Evolutionary conservation across 37 sponge, comb jelly and placozoan species (phyloP).

Genomic region (Halichondria panicea): DNA sequence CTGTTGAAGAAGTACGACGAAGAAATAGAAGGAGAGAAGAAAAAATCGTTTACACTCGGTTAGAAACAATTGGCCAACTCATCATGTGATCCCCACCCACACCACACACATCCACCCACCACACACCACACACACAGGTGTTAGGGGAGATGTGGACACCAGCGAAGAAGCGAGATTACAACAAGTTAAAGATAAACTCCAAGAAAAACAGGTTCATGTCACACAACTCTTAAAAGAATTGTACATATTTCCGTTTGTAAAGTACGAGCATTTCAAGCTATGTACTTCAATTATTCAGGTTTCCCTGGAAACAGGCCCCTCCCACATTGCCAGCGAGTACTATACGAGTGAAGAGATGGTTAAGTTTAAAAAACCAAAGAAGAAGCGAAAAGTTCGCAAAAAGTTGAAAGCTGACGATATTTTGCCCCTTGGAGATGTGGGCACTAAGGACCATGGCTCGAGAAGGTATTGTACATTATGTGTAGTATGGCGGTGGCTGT

Average conservation of each 20-base stretch:
- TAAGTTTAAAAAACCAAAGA: conserved; percentile 83
- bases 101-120: too few relatives aligned
- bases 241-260: not conserved
- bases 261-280: not conserved
- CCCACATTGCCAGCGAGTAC: conserved; percentile 76
- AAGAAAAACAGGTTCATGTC: conserved; percentile 31
- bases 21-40: conserved; percentile 86
- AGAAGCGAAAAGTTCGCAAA: conserved; percentile 66
- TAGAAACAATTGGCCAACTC: not conserved
- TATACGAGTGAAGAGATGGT: conserved; percentile 92
- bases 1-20: conserved; percentile 91
- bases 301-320: conserved; percentile 39
- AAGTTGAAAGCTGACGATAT: conserved; percentile 64
- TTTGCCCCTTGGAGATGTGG: conserved; percentile 7
- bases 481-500: not conserved
- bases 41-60: conserved; percentile 67
- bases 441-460: conserved; percentile 27
- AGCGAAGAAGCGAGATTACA: conserved; percentile 45
- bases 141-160: conserved; percentile 51
- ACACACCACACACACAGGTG: conserved; percentile 29
- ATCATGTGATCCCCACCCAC: too few relatives aligned
- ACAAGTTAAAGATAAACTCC: conserved; percentile 31
- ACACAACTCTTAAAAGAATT: too few relatives aligned
- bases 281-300: conserved; percentile 38
- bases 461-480: not conserved